Evolutionary conservation across 2,113 vertebrate genomes (phyloP), one percentile per base, ranked within the genome.

Genomic region (Trematocara variabile): DNA sequence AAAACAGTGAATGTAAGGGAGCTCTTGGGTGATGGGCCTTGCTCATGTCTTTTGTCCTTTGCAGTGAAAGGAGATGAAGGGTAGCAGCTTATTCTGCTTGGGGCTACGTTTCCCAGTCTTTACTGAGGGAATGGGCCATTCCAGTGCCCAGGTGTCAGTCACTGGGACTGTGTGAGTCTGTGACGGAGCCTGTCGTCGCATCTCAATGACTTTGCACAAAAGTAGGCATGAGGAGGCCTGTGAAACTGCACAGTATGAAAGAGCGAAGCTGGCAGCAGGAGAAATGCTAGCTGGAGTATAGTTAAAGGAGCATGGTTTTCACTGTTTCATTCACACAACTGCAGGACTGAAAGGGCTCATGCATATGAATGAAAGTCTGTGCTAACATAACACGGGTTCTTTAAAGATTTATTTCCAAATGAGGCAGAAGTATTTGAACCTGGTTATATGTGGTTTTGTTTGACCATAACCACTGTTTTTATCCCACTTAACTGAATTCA

Each of bases 181-280:
- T 56, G 9, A n/a, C 37, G 4, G 80, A 80, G 88, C 80, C 77
- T 30, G 80, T 46, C 6, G 53, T 88, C 82, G 96, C 93, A 96
- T 96, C 83, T 91, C 91, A 96, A 96, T 95, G 94, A 89, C 83
- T 73, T 89, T 16, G 7, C 60, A 95, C 89, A 94, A 94, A 91
- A 53, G 89, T 10, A 8, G 18, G 77, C 37, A 8, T 28, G 68
- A 75, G 82, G 85, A 90, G 87, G 81, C 89, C 88, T 93, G 86
- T 89, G 90, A 91, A 81, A 79, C 46, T 82, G 86, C 54, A 10
- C 37, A 22, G 20, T n/a, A 2, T 85, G 81, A 91, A 94, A 90
- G 91, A 75, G 85, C 68, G 41, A 60, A 82, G 9, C 77, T 86
- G 83, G 90, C 84, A 25, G 81, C 22, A 83, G 77, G 56, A 75